These are phyloP conservation scores for Columba janthina DNA, from an alignment of 2,113 vertebrate genomes.

Conservation along the genomic window DNA sequence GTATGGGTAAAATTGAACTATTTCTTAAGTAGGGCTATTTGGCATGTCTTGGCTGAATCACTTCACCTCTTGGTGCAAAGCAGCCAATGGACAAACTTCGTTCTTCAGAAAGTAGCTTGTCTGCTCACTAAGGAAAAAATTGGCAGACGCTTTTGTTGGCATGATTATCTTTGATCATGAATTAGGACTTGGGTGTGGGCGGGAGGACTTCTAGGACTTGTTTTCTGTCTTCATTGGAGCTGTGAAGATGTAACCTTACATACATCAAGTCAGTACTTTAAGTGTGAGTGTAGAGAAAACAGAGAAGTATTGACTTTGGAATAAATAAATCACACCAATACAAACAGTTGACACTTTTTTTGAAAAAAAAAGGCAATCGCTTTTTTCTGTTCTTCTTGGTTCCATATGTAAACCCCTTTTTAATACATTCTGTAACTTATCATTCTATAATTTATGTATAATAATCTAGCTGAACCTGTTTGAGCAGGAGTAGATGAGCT, in stretches of 20 bases:
- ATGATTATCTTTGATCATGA: not conserved
- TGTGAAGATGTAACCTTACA: not conserved
- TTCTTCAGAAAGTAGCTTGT: not conserved
- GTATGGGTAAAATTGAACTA: rapidly evolving
- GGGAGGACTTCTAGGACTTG: not conserved
- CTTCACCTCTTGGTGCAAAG: not conserved
- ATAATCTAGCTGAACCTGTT: not conserved
- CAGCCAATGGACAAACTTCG: not conserved
- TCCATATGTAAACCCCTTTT: not conserved
- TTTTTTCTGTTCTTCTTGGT: not conserved
- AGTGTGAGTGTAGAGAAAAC: not conserved
- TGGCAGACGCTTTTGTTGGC: not conserved
- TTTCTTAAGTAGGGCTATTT: not conserved
- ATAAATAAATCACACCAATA: not conserved
- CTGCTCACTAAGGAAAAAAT: not conserved
- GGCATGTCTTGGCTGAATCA: not conserved
- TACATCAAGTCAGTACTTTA: not conserved
- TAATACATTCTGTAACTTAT: not conserved
- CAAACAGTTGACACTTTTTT: not conserved
- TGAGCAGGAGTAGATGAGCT: not conserved
- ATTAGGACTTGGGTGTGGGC: no score
- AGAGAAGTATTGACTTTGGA: not conserved
- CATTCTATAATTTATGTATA: not conserved
- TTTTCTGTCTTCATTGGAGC: not conserved
- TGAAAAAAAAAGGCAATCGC: not conserved